These are phyloP conservation scores for Cremastobaeus sp. DNA, from an alignment of 2,888 invertebrate species.

Conservation along the genomic window DNA sequence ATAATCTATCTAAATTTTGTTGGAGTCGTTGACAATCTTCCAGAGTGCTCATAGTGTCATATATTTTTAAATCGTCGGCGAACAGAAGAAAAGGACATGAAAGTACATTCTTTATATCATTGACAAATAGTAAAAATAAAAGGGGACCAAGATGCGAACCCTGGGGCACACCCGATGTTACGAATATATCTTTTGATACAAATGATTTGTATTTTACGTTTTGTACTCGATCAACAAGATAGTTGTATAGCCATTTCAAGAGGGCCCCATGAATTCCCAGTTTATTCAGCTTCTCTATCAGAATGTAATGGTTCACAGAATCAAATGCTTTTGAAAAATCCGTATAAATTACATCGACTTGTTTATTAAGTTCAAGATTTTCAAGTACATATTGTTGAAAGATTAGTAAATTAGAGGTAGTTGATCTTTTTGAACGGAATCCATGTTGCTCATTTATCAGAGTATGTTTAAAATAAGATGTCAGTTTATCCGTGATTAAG, in stretches of 20 bases:
- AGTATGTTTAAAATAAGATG: background rate
- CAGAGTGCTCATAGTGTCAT: background rate
- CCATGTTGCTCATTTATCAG: slow-evolving; percentile 16
- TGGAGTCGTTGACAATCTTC: background rate
- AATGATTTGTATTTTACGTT: background rate
- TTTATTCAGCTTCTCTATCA: background rate
- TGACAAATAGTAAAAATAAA: background rate
- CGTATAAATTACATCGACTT: slow-evolving; percentile 1
- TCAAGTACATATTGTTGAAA: background rate
- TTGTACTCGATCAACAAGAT: background rate
- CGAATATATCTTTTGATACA: background rate
- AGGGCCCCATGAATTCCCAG: background rate
- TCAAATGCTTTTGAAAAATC: too few relatives aligned
- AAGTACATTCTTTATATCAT: background rate
- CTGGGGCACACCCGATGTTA: background rate
- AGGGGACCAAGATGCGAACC: background rate
- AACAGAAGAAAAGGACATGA: background rate
- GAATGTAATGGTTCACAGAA: background rate
- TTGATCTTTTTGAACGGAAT: background rate
- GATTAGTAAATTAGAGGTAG: slow-evolving; percentile 1
- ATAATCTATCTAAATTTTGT: background rate
- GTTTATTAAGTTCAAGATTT: background rate
- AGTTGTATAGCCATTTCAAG: background rate
- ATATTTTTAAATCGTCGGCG: background rate
- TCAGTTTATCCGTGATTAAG: background rate